Base-by-base conservation (phyloP, 2,888 invertebrate genomes). In the Eretmocerus hayati region DNA sequence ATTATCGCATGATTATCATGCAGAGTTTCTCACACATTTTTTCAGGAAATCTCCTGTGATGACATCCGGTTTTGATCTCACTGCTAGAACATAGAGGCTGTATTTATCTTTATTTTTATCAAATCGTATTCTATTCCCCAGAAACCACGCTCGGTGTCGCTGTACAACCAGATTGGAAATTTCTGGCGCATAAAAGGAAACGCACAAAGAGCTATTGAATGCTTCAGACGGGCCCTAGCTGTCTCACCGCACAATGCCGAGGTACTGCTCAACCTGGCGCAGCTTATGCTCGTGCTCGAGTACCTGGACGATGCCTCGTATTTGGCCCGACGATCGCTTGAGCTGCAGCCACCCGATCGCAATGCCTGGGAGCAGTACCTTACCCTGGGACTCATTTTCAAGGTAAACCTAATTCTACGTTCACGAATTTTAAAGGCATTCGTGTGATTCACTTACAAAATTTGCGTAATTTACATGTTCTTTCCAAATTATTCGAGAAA, bases 281-380 rank as follows among this genome's bases (percentile, higher is more conserved):
- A 90, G 56, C 87, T 91, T 20, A 72, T 91, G 43, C 86, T 90
- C 71, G 89, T 88, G 56, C 78, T 90, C 50, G 89, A 90, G 67
- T 91, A 90, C 72, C 74, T 91, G 56, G 91, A 92, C 69, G 91
- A 92, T 73, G 91, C 91, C 35, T 89, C 90, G 59, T 89, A 87
- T 66, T 77, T 92, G 62, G 90, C 90, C 43, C 78, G 88, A 59
- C 80, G 88, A 44, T 90, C 90, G 13, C 76, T 92, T 33, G 89
- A 89, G 63, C 84, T 90, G 49, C 88, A 88, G 67, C 83, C 88
- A 22, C 85, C 87, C 0, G 89, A 89, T 65, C 85, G 87, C 64
- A 87, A 85, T 65, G 86, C 90, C 2, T 91, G 90, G 91, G 87
- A 89, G 65, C 91, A 91, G 72, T 90, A 91, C 74, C 89, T 90